Evolutionary conservation across 2,797 vertebrate species (phyloP), one percentile per base, ranked within the genome.

Genomic region (Artibeus jamaicensis): DNA sequence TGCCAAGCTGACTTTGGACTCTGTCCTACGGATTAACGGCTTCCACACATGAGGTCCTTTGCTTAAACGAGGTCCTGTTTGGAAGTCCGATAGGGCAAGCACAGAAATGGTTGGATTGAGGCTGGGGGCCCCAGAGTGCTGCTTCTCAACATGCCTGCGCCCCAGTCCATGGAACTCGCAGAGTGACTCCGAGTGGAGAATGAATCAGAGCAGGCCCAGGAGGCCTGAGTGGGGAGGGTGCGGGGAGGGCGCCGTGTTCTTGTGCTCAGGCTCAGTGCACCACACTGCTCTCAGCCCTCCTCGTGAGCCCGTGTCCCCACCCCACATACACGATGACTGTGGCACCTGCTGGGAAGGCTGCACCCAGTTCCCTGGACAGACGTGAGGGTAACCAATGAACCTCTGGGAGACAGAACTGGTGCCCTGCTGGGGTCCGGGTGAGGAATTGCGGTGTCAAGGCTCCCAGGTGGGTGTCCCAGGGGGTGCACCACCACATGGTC

Each of bases 1-100:
- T 19, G 62, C 62, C 73, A 76, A 59, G 67, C 59, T n/a, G 53
- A 77, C 84, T 78, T 62, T 50, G 68, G 48, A 53, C 24, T 83
- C 65, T 37, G 65, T 83, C 76, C 37, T 67, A 2, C 3, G 85
- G 68, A 82, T 73, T 29, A 91, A 78, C 22, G 68, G 57, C 77
- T 89, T 92, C 84, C 93, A 78, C 67, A 89, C 55, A 48, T 44
- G 18, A 48, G 67, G 37, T n/a, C 57, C 71, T 94, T 87, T 89
- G 92, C 91, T 89, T 62, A 59, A 46, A 91, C 32, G 78, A 91
- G 32, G 50, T 59, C 34, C 65, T 81, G 59, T 85, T 59, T 87
- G 44, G 48, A 76, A 89, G 46, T 77, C 37, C 50, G 42, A 32
- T 0, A 46, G 67, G 88, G 42, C 67, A 50, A 78, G 59, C 39